These are phyloP conservation scores for Aeoliscus strigatus DNA, from an alignment of 2,797 vertebrate genomes.

Conservation along the genomic window DNA sequence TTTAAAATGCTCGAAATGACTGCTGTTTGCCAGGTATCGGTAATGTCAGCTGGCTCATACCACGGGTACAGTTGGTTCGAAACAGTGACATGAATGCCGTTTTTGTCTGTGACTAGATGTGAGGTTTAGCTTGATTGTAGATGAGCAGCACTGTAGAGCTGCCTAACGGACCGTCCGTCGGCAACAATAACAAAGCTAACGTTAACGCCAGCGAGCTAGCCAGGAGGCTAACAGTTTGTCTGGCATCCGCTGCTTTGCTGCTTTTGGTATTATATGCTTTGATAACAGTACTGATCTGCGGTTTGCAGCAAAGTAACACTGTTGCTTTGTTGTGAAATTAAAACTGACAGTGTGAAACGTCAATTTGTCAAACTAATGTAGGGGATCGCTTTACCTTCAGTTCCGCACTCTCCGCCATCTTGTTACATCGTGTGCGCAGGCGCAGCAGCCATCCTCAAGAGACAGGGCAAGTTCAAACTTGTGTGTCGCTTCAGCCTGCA, in stretches of 20 bases:
- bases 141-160: conserved; percentile 30
- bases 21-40: not conserved
- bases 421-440: conserved; percentile 81
- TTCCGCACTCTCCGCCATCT: conserved; percentile 99
- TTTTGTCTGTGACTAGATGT: conserved; percentile 1
- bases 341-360: conserved; percentile 22
- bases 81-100: not conserved
- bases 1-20: conserved; percentile 15
- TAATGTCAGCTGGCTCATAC: not conserved
- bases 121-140: conserved; percentile 16
- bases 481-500: not conserved
- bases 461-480: conserved; percentile 24
- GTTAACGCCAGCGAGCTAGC: conserved; percentile 62
- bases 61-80: not conserved
- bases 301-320: conserved; percentile 13
- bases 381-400: conserved; percentile 95
- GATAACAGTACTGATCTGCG: not conserved
- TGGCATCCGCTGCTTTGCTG: conserved; percentile 4
- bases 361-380: conserved; percentile 70
- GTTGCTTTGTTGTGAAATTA: conserved; percentile 17
- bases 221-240: conserved; percentile 51
- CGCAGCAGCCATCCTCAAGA: conserved; percentile 55
- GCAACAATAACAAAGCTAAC: conserved; percentile 79
- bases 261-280: conserved; percentile 16
- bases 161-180: conserved; percentile 50